These are phyloP conservation scores for Chymomyza procnemis DNA, from an alignment of 2,888 invertebrate species.

Conservation along the genomic window DNA sequence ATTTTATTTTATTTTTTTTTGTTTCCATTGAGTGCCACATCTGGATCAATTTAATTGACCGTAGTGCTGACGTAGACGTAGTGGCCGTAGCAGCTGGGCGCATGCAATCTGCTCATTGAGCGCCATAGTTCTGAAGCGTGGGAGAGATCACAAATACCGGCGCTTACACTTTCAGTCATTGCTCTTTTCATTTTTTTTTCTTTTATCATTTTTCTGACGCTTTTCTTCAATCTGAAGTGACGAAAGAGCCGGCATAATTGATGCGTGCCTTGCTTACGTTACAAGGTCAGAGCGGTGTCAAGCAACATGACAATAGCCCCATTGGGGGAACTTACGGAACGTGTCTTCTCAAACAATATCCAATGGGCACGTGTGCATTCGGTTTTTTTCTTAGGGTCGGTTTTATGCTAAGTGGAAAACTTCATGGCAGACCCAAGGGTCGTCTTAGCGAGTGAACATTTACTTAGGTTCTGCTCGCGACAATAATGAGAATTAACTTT, in stretches of 20 bases:
- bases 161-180: not conserved
- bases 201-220: not conserved
- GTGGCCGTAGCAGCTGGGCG: not conserved
- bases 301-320: constrained; percentile 40
- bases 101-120: constrained; percentile 37
- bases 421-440: no score
- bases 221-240: not conserved
- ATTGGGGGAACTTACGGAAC: not conserved
- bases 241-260: constrained; percentile 63
- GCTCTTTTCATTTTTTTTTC: not conserved
- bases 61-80: constrained; percentile 43
- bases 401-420: not conserved
- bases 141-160: constrained; percentile 33
- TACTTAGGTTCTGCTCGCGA: no score
- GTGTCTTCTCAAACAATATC: not conserved
- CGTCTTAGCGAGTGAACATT: no score
- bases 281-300: constrained; percentile 45
- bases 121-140: constrained; percentile 34
- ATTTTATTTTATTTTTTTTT: not conserved
- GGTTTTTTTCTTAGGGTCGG: not conserved
- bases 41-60: constrained; percentile 67
- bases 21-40: not conserved
- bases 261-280: constrained; percentile 53
- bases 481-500: no score
- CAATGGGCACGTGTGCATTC: not conserved